Percentiles rank a stretch among this genome's conserved stretches.
phyloP scores from a whole-genome alignment of 2,888 invertebrate genomes.

The Trachelus iudaicus region DNA sequence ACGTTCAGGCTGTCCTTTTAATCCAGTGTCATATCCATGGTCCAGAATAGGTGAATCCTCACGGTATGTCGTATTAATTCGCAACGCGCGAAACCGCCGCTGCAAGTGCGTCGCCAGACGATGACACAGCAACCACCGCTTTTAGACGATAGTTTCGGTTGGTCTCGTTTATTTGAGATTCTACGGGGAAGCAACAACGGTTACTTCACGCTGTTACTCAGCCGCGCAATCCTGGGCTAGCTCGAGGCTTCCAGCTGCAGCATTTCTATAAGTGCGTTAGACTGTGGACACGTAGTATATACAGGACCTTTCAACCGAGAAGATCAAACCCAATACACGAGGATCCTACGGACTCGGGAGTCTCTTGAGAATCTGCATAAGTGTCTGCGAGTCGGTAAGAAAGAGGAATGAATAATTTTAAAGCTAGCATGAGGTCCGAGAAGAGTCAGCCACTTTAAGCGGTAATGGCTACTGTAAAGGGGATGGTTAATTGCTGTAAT shows the following conservation, averaged over 20 bases:
- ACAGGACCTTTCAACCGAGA: not conserved
- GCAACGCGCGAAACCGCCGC: conserved; percentile 7
- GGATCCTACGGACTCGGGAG: not conserved
- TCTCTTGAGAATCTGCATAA: not conserved
- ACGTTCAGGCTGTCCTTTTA: not conserved
- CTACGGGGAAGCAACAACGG: conserved; percentile 7
- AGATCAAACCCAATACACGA: not conserved
- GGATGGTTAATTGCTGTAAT: not conserved
- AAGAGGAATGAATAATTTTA: not conserved
- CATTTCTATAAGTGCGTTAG: not conserved
- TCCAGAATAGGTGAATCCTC: not conserved
- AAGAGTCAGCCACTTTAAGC: not conserved
- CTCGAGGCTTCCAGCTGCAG: not conserved
- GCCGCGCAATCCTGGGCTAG: not conserved
- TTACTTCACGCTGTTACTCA: conserved; percentile 4
- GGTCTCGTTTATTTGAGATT: conserved; percentile 45
- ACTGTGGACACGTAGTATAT: not conserved
- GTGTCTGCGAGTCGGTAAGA: not conserved
- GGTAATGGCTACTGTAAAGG: not conserved
- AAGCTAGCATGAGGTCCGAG: not conserved
- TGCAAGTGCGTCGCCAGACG: conserved; percentile 46
- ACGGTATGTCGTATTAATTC: not conserved
- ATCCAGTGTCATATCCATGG: not conserved
- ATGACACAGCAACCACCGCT: conserved; percentile 46
- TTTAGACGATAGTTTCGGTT: conserved; percentile 39